Evolutionary conservation across 2,888 invertebrate species (phyloP).

Genomic region (Amorpha juglandis): DNA sequence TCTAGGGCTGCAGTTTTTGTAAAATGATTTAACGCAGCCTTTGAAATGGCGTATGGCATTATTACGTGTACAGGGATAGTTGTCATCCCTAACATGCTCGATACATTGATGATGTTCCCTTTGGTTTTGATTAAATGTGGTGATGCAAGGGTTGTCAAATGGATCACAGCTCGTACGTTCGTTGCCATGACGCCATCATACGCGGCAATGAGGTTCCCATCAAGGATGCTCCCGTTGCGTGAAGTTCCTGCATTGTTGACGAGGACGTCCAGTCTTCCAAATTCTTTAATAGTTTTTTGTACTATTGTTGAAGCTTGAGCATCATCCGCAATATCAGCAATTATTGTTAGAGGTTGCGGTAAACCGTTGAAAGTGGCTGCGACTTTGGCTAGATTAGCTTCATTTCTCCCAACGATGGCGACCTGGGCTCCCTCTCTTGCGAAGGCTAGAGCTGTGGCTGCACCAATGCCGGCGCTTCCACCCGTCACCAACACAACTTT

Average conservation of each 20-base stretch:
- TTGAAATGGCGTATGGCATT: slow-evolving; percentile 42
- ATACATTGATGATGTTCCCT: slow-evolving; percentile 52
- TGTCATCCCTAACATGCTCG: slow-evolving; percentile 39
- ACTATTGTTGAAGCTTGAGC: not conserved
- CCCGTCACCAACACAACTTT: slow-evolving; percentile 21
- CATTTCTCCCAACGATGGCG: slow-evolving; percentile 21
- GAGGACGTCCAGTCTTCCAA: not conserved
- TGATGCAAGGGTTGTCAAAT: slow-evolving; percentile 44
- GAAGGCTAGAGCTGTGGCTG: slow-evolving; percentile 9
- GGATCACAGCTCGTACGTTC: slow-evolving; percentile 43
- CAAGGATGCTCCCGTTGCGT: not conserved
- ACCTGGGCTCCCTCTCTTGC: slow-evolving; percentile 10
- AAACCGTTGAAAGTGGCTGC: not conserved
- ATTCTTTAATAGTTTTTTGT: not conserved
- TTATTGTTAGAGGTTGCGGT: not conserved
- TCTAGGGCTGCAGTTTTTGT: slow-evolving; percentile 73
- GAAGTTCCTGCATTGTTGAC: slow-evolving; percentile 19
- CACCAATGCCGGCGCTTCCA: slow-evolving; percentile 14
- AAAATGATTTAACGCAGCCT: slow-evolving; percentile 50
- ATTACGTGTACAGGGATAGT: slow-evolving; percentile 8
- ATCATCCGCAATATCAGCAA: slow-evolving; percentile 3
- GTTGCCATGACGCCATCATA: slow-evolving; percentile 34
- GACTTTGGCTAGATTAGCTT: not conserved
- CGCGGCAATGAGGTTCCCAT: slow-evolving; percentile 28
- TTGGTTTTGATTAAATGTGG: slow-evolving; percentile 48